Evolutionary conservation across 2,888 invertebrate genomes (phyloP), one percentile per base, ranked within the genome.

Genomic region (Nomada fucata): DNA sequence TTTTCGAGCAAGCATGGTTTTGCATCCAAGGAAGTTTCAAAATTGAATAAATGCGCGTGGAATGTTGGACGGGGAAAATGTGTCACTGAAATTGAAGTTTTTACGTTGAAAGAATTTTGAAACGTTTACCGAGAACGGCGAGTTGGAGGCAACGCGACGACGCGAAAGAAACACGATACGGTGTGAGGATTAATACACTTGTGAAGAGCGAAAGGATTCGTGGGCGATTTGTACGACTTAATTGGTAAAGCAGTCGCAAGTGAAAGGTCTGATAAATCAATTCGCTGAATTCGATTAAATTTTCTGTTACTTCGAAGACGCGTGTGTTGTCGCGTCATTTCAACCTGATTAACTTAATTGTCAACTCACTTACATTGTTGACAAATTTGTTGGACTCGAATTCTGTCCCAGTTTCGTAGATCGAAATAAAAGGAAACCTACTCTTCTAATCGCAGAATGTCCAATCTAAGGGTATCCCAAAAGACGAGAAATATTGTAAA

Each of bases 281-380:
- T 20, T 42, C 50, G 44, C 52, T 44, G 55, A 53, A 79, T 64
- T 60, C 70, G 29, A 70, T 70, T 60, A 60, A 70, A 70, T 47
- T 10, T 42, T 57, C 44, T 15, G 68, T 2, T 18, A 0, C 68
- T 68, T 36, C 42, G 23, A 68, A 53, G 44, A 68, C 9, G 23
- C n/a, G n/a, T n/a, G n/a, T n/a, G n/a, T 59, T 60, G 47, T 60
- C 59, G 29, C 15, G 47, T 50, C 15, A 11, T 15, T 50, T 23
- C 47, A 42, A 57, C 26, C 7, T 4, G 68, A 68, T 23, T 23
- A 55, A 9, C 11, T 57, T 44, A 68, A 57, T 57, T 55, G 44
- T 18, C n/a, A 68, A 55, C 2, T 7, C 13, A 15, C n/a, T 15
- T 5, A 36, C 7, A 18, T 29, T 5, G 7, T 15, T 29, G 20